Conservation (phyloP, 2,888 invertebrate species). For the Netelia fuscicornis region DNA sequence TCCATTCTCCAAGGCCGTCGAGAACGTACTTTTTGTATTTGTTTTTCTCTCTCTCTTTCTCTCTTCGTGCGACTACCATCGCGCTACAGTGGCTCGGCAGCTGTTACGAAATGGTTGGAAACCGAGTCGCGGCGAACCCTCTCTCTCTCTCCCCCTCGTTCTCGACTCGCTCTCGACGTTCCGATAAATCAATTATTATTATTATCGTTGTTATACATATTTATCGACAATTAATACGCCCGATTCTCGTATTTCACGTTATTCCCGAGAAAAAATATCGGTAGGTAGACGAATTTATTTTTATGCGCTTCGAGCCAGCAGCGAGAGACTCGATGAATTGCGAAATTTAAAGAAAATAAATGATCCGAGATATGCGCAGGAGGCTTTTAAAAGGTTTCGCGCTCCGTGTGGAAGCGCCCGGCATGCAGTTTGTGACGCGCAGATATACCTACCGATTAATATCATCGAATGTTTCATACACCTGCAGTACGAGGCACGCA, state of each 20-base stretch:
- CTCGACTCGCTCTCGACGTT: not conserved
- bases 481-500: conserved; percentile 38
- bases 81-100: not conserved
- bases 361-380: not conserved
- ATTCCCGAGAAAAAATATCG: no score
- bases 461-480: conserved; percentile 46
- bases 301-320: no score
- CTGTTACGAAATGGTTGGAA: not conserved
- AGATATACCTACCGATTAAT: not conserved
- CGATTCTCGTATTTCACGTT: no score
- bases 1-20: conserved; percentile 58
- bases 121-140: no score
- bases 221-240: no score
- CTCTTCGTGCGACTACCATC: not conserved
- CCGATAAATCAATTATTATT: not conserved
- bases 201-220: no score
- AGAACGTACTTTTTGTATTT: conserved; percentile 38
- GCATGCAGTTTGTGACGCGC: not conserved
- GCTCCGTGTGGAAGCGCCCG: not conserved
- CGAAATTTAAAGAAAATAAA: no score
- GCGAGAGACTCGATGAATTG: no score
- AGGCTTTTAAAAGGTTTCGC: not conserved
- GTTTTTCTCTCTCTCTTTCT: conserved; percentile 8
- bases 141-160: no score
- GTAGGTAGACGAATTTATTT: no score